Percentiles rank a stretch among this genome's conserved stretches.
These are phyloP conservation scores for Aphelenchoides avenae DNA, from an alignment of 1,140 invertebrate species.

Conservation along the genomic window DNA sequence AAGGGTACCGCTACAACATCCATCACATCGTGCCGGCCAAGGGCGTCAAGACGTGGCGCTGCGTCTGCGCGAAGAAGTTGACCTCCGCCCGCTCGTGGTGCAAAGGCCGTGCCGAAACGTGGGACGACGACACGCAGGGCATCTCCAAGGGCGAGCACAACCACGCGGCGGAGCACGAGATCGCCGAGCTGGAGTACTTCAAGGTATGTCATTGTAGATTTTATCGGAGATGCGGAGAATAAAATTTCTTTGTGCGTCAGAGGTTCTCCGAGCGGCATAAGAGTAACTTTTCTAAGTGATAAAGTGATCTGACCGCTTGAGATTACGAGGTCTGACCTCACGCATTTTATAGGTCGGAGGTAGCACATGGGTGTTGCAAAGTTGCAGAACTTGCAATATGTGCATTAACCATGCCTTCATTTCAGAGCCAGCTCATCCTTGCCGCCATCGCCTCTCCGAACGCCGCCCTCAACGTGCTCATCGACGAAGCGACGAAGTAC, in stretches of 20 bases:
- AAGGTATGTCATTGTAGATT: conserved; percentile 26
- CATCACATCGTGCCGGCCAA: conserved; percentile 48
- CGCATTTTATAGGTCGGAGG: too few relatives aligned
- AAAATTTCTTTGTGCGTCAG: too few relatives aligned
- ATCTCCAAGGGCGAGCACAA: conserved; percentile 51
- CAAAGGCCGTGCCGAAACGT: conserved; percentile 44
- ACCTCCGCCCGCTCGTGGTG: conserved; percentile 44
- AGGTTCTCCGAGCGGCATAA: too few relatives aligned
- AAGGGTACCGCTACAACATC: conserved; percentile 52
- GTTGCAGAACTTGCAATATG: too few relatives aligned
- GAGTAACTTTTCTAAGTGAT: too few relatives aligned
- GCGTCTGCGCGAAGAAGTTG: conserved; percentile 51
- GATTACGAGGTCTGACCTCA: too few relatives aligned
- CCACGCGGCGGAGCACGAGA: conserved; percentile 44
- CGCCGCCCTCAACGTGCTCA: conserved; percentile 38
- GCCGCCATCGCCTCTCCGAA: conserved; percentile 43
- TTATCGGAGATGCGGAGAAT: too few relatives aligned
- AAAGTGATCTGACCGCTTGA: too few relatives aligned
- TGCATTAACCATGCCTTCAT: too few relatives aligned
- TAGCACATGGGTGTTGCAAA: too few relatives aligned
- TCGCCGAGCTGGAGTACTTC: conserved; percentile 47
- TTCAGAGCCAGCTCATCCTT: conserved; percentile 46
- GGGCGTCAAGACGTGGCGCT: conserved; percentile 49
- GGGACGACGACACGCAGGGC: conserved; percentile 45
- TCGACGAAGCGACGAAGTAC: conserved; percentile 38